Evolutionary conservation across 2,113 vertebrate species (phyloP).

Genomic region (Rattus norvegicus): DNA sequence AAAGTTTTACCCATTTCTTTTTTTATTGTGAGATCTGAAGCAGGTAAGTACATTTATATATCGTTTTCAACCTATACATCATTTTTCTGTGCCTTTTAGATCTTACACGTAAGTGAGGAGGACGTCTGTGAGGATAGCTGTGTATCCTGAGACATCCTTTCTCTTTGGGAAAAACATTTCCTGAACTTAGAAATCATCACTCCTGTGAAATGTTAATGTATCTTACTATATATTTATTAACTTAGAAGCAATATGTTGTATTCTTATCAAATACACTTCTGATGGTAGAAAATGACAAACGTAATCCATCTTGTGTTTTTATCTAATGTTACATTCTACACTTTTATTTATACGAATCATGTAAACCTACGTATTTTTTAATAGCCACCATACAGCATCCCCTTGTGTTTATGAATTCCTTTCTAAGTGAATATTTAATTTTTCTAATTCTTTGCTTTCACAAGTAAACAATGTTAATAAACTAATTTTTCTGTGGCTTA

Average conservation of each 20-base stretch:
- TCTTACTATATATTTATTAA: background rate
- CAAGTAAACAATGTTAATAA: background rate
- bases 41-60: background rate
- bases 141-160: background rate
- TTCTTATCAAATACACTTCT: background rate
- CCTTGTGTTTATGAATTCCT: background rate
- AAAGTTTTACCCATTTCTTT: background rate
- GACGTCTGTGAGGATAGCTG: background rate
- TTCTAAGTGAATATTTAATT: conserved; percentile 10
- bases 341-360: background rate
- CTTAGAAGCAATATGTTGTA: background rate
- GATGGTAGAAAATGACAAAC: background rate
- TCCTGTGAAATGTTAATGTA: background rate
- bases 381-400: background rate
- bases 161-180: background rate
- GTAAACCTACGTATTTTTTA: background rate
- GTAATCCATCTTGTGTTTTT: background rate
- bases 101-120: background rate
- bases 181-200: background rate
- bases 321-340: background rate
- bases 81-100: background rate
- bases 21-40: background rate
- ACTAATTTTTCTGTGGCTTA: background rate
- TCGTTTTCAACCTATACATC: background rate
- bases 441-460: background rate